These are phyloP conservation scores for Orchestia grillus DNA, from an alignment of 1,140 invertebrate genomes.

Conservation along the genomic window DNA sequence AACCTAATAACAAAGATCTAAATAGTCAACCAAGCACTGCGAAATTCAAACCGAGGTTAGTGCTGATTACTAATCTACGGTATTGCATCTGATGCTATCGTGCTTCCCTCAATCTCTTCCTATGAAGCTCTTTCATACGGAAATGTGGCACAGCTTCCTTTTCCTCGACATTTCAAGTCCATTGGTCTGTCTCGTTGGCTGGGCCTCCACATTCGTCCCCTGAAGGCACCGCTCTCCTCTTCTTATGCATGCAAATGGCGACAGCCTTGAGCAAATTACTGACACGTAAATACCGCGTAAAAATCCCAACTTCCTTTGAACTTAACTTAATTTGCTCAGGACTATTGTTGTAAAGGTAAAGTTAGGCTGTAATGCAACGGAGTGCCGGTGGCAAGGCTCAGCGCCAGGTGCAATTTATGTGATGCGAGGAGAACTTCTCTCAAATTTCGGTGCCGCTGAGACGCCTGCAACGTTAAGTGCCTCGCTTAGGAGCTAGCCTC, in stretches of 20 bases:
- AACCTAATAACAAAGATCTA: not conserved
- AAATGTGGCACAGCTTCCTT: not conserved
- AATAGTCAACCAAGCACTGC: not conserved
- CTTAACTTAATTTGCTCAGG: slow-evolving; percentile 35
- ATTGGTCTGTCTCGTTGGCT: not conserved
- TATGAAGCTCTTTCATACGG: not conserved
- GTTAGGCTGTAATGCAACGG: slow-evolving; percentile 41
- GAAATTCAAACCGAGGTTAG: not conserved
- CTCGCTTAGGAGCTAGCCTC: not conserved
- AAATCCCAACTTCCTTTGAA: slow-evolving; percentile 36
- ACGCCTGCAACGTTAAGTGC: not conserved
- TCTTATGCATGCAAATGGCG: slow-evolving; percentile 34
- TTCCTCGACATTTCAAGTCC: not conserved
- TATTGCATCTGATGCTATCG: no score
- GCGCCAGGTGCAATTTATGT: slow-evolving; percentile 38
- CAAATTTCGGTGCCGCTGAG: not conserved
- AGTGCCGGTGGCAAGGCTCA: not conserved
- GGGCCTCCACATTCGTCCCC: not conserved
- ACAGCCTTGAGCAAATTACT: slow-evolving; percentile 47
- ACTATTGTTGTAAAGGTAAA: slow-evolving; percentile 43
- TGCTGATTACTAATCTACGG: not conserved
- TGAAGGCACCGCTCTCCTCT: not conserved
- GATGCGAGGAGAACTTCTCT: not conserved
- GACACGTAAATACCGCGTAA: slow-evolving; percentile 46
- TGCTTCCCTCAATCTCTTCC: not conserved